These are phyloP conservation scores for Temnothorax longispinosus DNA, from an alignment of 1,140 invertebrate species.

Conservation along the genomic window DNA sequence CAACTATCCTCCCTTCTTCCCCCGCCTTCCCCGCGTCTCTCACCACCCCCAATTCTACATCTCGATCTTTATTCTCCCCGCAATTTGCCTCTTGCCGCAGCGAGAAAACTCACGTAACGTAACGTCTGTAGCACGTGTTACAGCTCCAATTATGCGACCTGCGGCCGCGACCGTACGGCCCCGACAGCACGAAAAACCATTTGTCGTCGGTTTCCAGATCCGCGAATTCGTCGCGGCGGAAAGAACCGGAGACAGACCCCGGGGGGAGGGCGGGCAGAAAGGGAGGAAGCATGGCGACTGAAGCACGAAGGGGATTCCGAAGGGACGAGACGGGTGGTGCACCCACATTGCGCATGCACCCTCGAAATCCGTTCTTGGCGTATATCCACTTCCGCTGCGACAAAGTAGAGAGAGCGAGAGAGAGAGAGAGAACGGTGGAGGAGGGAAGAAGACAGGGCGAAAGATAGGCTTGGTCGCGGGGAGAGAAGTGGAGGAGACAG, in stretches of 20 bases:
- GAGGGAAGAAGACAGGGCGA: not conserved
- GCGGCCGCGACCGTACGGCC: constrained; percentile 26
- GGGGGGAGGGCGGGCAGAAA: not conserved
- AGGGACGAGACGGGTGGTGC: constrained; percentile 48
- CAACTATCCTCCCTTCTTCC: not conserved
- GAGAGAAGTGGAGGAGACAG: constrained; percentile 62
- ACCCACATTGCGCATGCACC: constrained; percentile 63
- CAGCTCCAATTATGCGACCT: constrained; percentile 58
- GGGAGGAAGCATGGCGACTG: constrained; percentile 14
- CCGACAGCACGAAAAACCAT: constrained; percentile 52
- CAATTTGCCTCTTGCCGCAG: not conserved
- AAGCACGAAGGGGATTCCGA: constrained; percentile 42
- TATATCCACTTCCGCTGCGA: constrained; percentile 68
- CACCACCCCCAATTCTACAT: not conserved
- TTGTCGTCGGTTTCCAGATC: constrained; percentile 60
- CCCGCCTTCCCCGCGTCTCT: too few relatives aligned
- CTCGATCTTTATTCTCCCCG: not conserved
- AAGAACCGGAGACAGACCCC: constrained; percentile 51
- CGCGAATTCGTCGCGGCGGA: constrained; percentile 53
- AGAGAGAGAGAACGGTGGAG: not conserved
- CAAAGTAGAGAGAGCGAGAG: constrained; percentile 48
- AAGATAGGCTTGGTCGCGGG: constrained; percentile 18
- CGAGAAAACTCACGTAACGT: constrained; percentile 46
- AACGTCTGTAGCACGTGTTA: constrained; percentile 56
- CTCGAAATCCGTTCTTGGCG: constrained; percentile 64